Conservation (phyloP, 30 jellyfish, hydroid and myxozoan genomes). For the Turritopsis rubra region DNA sequence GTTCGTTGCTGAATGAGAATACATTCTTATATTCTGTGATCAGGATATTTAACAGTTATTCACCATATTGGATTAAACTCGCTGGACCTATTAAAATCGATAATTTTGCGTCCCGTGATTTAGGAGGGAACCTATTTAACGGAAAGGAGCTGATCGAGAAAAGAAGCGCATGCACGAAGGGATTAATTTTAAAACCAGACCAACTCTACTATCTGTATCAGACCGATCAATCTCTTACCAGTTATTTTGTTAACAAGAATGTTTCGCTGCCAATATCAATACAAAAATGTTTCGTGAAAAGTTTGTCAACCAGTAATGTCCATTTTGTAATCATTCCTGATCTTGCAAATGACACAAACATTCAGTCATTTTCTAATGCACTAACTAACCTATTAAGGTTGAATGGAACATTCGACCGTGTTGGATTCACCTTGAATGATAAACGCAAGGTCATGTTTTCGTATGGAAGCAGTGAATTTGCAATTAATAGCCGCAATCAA, state of each 20-base stretch:
- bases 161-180: constrained; percentile 25
- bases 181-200: not conserved
- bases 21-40: constrained; percentile 42
- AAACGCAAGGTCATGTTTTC: not conserved
- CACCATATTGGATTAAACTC: constrained; percentile 42
- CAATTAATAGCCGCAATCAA: not conserved
- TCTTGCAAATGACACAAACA: not conserved
- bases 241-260: not conserved
- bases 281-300: constrained; percentile 4
- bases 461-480: not conserved
- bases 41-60: constrained; percentile 33
- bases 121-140: constrained; percentile 27
- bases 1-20: constrained; percentile 36
- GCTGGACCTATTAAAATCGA: constrained; percentile 4
- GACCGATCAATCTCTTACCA: not conserved
- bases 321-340: constrained; percentile 5
- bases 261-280: not conserved
- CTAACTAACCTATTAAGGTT: not conserved
- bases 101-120: constrained; percentile 23
- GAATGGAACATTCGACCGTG: constrained; percentile 11
- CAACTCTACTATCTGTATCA: not conserved
- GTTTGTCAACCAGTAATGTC: not conserved
- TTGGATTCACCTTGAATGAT: not conserved
- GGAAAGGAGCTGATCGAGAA: constrained; percentile 21
- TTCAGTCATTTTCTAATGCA: not conserved